Base-by-base conservation (phyloP, 2,113 vertebrate species). In the Daphoenositta chrysoptera region DNA sequence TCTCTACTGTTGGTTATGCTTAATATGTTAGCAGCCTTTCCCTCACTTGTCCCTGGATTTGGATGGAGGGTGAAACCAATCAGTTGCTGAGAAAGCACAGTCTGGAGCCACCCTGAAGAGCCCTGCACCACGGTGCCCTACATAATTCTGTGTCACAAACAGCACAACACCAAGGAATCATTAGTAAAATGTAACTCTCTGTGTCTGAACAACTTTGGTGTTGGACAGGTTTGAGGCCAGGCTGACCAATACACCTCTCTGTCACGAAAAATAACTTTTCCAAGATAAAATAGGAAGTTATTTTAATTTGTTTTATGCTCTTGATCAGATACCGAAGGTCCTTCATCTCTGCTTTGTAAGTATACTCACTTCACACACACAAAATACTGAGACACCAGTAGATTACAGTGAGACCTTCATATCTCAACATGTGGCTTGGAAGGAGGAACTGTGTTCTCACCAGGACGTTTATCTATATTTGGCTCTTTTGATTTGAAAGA, bases 101-200 rank as follows among this genome's bases (percentile, higher is more conserved):
- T 35, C 16, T 10, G 26, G n/a, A 82, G 2, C 31, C 39, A 27
- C 47, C 3, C 1, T 7, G 37, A 81, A 69, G 19, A 58, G 5
- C 10, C 15, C 23, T 50, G 30, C 5, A 8, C 15, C 15, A 6
- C 11, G 27, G 64, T 0, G 1, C 16, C 15, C 47, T 57, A 11
- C 12, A 3, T 10, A 51, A 54, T 13, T 1, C 11, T 85, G 23
- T 6, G 1, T 24, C 1, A 1, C 27, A 69, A 83, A 40, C 45
- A 44, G 19, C 11, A 11, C 22, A 51, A 1, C 31, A 50, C 10
- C 11, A 13, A 71, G 24, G 27, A 47, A 60, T 51, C 1, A 0
- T 21, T 28, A 37, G 4, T 10, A 56, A 64, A 69, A 69, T 30
- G 28, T 61, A 53, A 15, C 8, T 28, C 15, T 71, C n/a, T 39